Conservation (phyloP, 2,888 invertebrate species). For the Spilosoma lubricipeda region DNA sequence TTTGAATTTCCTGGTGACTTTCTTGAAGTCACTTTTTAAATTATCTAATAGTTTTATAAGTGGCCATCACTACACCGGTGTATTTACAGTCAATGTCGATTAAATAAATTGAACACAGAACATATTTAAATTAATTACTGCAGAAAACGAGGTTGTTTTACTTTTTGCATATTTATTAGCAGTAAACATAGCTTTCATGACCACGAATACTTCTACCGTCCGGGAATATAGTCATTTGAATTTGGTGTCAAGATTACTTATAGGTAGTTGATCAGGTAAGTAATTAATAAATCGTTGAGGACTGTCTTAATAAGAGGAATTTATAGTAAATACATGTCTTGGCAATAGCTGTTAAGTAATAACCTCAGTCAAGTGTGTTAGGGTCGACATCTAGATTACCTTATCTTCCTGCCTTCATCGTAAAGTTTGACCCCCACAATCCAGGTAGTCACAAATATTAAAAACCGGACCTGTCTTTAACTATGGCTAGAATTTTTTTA, state of each 20-base stretch:
- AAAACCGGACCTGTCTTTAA: not conserved
- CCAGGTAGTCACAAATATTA: constrained; percentile 7
- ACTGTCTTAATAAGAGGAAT: not conserved
- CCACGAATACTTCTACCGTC: not conserved
- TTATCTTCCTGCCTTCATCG: not conserved
- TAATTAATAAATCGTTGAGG: constrained; percentile 1
- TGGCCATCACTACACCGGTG: not conserved
- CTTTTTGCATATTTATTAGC: not conserved
- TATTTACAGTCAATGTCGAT: not conserved
- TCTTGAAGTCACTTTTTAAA: not conserved
- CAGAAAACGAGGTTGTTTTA: not conserved
- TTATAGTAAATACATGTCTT: not conserved
- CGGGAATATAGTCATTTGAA: not conserved
- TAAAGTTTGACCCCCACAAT: not conserved
- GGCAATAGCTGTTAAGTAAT: not conserved
- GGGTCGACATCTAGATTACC: not conserved
- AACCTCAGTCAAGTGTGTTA: not conserved
- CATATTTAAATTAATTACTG: not conserved
- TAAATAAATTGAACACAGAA: not conserved
- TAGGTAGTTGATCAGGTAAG: not conserved
- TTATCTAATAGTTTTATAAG: not conserved
- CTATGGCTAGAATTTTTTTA: not conserved
- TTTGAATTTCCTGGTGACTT: not conserved
- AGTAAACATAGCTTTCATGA: not conserved
- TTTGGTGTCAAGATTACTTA: not conserved